Percentiles rank a stretch among this genome's conserved stretches.
Conservation (phyloP, 2,888 invertebrate species). For the Epinotia brunnichana region DNA sequence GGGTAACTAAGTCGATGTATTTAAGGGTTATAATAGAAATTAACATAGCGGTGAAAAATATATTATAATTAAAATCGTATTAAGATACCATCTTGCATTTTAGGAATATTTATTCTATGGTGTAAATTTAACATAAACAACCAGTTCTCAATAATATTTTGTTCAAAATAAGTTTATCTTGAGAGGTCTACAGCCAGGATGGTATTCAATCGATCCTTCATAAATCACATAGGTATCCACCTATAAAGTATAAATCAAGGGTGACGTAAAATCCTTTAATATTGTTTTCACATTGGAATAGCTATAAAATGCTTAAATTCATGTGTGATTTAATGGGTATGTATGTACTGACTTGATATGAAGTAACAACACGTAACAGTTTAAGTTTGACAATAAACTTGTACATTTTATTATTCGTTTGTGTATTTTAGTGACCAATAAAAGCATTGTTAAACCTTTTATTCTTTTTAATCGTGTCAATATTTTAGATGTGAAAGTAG, state of each 20-base stretch:
- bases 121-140: too few species aligned
- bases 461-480: constrained; percentile 23
- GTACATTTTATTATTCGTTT: constrained; percentile 34
- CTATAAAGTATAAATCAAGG: constrained; percentile 81
- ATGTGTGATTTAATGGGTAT: constrained; percentile 78
- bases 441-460: constrained; percentile 31
- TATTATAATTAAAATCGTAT: background rate
- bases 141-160: constrained; percentile 1
- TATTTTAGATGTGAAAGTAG: constrained; percentile 17
- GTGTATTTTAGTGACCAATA: constrained; percentile 41
- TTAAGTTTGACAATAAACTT: constrained; percentile 35
- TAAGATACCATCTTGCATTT: constrained; percentile 11
- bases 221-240: constrained; percentile 78
- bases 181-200: constrained; percentile 61
- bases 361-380: constrained; percentile 51
- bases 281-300: constrained; percentile 81
- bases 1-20: background rate
- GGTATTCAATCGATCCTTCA: constrained; percentile 72
- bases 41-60: background rate
- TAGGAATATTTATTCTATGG: background rate
- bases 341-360: constrained; percentile 56
- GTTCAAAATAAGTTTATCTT: constrained; percentile 24
- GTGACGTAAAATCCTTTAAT: constrained; percentile 81
- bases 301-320: constrained; percentile 81
- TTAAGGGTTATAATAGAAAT: background rate